Evolutionary conservation across 2,888 invertebrate species (phyloP), one percentile per base, ranked within the genome.

Genomic region (Lottia scabra): DNA sequence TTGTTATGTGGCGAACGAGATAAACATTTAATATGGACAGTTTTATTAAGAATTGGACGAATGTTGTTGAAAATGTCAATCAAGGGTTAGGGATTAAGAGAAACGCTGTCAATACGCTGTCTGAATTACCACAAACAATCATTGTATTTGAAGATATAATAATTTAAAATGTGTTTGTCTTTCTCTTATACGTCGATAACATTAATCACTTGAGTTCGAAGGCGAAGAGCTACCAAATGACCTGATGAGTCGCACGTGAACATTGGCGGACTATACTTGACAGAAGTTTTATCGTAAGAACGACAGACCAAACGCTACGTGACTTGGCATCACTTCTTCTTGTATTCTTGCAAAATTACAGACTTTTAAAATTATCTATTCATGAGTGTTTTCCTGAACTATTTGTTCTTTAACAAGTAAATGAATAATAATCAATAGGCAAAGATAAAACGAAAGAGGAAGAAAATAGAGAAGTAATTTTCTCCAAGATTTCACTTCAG

Each of bases 301-400:
- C 67, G 63, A 75, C 72, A 74, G 70, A 71, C 72, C 70, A 70
- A 19, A 23, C 63, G 65, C 70, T 64, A 70, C 78, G 78, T 78
- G 78, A 74, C 75, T 72, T 43, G 38, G 78, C 78, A 78, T 78
- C 72, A 64, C 56, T 48, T 65, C 26, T 65, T 67, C 70, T 76
- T 68, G 76, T 76, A 71, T 64, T 48, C 63, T 27, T 66, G 76
- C 66, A 69, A 68, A 74, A 74, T 76, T 72, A 74, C 70, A 70
- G 70, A 69, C 67, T 65, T 68, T 69, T 67, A 69, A 70, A 74
- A 76, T 76, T 76, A 74, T 72, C 72, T 76, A 76, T 73, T 75
- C 74, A 70, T 71, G 71, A 73, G 68, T 65, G 62, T 67, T 38
- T 44, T 65, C 68, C 48, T 71, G 63, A 63, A 67, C 56, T 64